These are phyloP conservation scores for Strigamia crassipes DNA, from an alignment of 2,888 invertebrate genomes.

Conservation along the genomic window DNA sequence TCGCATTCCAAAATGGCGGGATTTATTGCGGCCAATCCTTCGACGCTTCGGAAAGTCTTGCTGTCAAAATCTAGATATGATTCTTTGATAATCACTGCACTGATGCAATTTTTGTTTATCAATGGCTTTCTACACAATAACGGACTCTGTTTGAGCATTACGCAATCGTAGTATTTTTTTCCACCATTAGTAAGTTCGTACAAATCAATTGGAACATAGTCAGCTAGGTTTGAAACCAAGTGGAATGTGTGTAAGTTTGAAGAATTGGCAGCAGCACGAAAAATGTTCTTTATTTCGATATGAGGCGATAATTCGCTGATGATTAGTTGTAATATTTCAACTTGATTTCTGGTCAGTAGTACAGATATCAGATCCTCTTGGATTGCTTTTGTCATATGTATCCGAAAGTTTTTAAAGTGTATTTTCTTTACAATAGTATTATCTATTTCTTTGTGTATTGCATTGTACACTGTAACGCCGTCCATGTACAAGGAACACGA, in stretches of 20 bases:
- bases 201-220: neutral
- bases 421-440: neutral
- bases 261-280: neutral
- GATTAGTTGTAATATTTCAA: neutral
- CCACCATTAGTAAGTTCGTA: neutral
- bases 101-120: neutral
- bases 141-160: neutral
- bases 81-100: neutral
- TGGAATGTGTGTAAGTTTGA: neutral
- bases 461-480: neutral
- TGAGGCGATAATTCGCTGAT: neutral
- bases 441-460: neutral
- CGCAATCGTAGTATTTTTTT: neutral
- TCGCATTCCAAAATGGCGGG: neutral
- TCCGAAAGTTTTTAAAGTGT: neutral
- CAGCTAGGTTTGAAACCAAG: neutral
- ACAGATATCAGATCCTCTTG: neutral
- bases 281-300: neutral
- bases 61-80: neutral
- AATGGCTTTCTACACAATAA: neutral
- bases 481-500: neutral
- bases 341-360: neutral
- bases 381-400: neutral
- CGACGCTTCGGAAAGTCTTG: neutral
- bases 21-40: neutral